Evolutionary conservation across 2,113 vertebrate species (phyloP), one percentile per base, ranked within the genome.

Genomic region (Nesogale talazaci): DNA sequence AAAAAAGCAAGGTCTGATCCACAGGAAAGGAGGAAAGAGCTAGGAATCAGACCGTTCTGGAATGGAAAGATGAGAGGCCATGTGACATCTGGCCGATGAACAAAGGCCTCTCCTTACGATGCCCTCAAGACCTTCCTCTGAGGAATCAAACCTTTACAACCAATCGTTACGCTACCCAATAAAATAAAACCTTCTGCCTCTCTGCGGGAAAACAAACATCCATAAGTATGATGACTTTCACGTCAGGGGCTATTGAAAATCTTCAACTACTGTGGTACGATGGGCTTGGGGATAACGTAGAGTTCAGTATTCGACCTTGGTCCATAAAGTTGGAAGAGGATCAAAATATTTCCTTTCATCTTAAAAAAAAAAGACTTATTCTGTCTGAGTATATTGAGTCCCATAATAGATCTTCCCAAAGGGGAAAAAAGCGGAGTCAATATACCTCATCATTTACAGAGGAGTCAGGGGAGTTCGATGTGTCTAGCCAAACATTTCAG

Each of bases 291-390:
- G 89, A 74, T 78, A 91, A 92, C 34, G 36, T 63, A 81, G 22
- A n/a, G 56, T 5, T 57, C 83, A 52, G 14, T 90, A 70, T 80
- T 83, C 86, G 65, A 93, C 95, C 93, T 36, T 88, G 70, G 22
- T 36, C 61, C 17, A 0, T 70, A 42, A 94, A 90, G 92, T n/a
- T 15, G 23, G 56, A 96, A 81, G n/a, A 93, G 86, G 57, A 94
- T 83, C 88, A 92, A 87, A 92, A 61, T 79, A 89, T 91, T 89
- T 85, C 77, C 56, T 31, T 94, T 92, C 57, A 87, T 92, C 77
- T 94, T 94, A 7, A 19, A 36, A 72, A 36, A 70, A 34, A 63
- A 63, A 63, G 6, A 67, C 27, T 8, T 27, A 10, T 20, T n/a
- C 34, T 70, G n/a, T n/a, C 34, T 70, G n/a, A 6, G n/a, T 81